Evolutionary conservation across 2,888 invertebrate genomes (phyloP).

Genomic region (Cataglyphis cursor): DNA sequence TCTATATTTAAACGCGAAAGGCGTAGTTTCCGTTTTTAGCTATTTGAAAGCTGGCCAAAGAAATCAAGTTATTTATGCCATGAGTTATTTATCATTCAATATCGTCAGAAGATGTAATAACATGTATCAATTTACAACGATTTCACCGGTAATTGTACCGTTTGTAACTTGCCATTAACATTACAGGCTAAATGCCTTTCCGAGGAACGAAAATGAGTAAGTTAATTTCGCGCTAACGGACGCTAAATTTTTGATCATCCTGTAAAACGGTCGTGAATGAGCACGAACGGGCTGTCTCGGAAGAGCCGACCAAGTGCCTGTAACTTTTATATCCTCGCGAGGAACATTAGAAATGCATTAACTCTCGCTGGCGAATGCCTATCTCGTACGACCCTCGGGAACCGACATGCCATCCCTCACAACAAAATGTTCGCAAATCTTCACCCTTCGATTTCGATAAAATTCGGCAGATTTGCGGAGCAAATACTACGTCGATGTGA

Average conservation of each 20-base stretch:
- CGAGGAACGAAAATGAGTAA: slow-evolving; percentile 25
- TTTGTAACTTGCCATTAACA: slow-evolving; percentile 21
- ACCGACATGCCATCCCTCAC: slow-evolving; percentile 19
- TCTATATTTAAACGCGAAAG: slow-evolving; percentile 53
- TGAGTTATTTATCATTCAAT: slow-evolving; percentile 33
- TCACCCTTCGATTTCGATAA: not conserved
- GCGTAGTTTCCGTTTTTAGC: slow-evolving; percentile 33
- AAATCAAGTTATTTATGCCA: slow-evolving; percentile 24
- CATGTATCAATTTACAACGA: slow-evolving; percentile 16
- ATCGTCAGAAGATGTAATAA: slow-evolving; percentile 19
- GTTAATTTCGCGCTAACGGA: slow-evolving; percentile 19
- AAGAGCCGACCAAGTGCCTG: slow-evolving; percentile 21
- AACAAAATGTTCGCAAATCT: slow-evolving; percentile 9
- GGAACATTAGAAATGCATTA: slow-evolving; percentile 48
- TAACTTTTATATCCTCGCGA: slow-evolving; percentile 27
- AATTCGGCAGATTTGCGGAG: not conserved
- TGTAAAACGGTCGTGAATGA: slow-evolving; percentile 27
- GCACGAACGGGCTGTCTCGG: not conserved
- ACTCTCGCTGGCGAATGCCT: not conserved
- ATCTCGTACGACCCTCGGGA: slow-evolving; percentile 7
- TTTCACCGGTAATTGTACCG: slow-evolving; percentile 21
- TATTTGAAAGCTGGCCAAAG: slow-evolving; percentile 44
- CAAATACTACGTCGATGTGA: not conserved
- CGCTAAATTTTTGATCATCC: slow-evolving; percentile 43
- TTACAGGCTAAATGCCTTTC: slow-evolving; percentile 8